These are phyloP conservation scores for Lindbergichthys nudifrons DNA, from an alignment of 2,797 vertebrate genomes.

Conservation along the genomic window DNA sequence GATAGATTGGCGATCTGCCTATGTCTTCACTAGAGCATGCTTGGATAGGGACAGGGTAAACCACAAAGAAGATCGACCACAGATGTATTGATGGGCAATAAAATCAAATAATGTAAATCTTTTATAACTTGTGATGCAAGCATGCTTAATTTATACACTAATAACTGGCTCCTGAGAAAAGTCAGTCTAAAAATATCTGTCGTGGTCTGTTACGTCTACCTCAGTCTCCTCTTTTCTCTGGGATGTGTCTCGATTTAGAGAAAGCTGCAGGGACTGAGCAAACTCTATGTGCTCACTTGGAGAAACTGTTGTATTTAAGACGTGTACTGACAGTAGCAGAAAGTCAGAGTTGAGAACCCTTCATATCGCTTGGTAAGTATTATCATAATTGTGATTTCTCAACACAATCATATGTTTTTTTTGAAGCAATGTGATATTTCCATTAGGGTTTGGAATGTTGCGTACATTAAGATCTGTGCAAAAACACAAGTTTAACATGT, in stretches of 20 bases:
- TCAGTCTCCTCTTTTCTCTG: slow-evolving; percentile 1
- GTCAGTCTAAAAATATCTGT: slow-evolving; percentile 22
- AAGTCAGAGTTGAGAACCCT: too few relatives aligned
- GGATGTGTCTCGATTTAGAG: slow-evolving; percentile 15
- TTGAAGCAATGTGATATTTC: too few relatives aligned
- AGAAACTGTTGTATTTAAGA: too few relatives aligned
- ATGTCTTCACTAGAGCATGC: neutral
- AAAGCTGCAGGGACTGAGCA: neutral
- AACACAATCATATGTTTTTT: too few relatives aligned
- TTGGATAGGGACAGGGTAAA: slow-evolving; percentile 1
- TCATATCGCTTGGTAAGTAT: too few relatives aligned
- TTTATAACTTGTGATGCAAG: slow-evolving; percentile 15
- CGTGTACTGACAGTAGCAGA: too few relatives aligned
- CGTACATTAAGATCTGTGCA: too few relatives aligned
- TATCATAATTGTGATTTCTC: too few relatives aligned
- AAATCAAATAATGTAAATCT: neutral
- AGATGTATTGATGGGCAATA: neutral
- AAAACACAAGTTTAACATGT: too few relatives aligned
- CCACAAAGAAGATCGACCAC: slow-evolving; percentile 3
- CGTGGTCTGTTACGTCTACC: slow-evolving; percentile 6
- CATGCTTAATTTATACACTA: slow-evolving; percentile 4
- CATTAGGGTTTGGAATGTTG: too few relatives aligned
- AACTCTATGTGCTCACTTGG: neutral
- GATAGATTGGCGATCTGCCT: neutral
- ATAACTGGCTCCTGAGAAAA: slow-evolving; percentile 21